Evolutionary conservation across 2,113 vertebrate genomes (phyloP).

Genomic region (Fregata magnificens): DNA sequence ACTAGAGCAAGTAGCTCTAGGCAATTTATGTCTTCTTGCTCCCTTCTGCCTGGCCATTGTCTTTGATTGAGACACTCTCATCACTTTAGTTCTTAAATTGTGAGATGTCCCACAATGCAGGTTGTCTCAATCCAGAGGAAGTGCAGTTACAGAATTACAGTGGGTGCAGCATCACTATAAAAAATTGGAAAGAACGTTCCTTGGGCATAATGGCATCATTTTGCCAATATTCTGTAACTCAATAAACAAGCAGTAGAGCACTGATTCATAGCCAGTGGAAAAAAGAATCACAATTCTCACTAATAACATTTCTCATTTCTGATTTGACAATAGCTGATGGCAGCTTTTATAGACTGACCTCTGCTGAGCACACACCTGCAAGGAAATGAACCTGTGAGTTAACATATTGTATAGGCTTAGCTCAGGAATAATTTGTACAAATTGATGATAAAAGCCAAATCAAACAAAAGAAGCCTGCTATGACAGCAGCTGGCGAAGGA

Average conservation of each 20-base stretch:
- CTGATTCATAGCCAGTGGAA: neutral
- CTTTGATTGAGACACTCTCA: neutral
- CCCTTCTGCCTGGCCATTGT: neutral
- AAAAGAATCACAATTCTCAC: neutral
- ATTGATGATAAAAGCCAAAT: neutral
- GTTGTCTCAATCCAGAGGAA: neutral
- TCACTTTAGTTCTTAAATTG: neutral
- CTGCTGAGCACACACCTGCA: neutral
- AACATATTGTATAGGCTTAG: neutral
- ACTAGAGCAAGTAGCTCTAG: neutral
- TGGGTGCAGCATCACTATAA: neutral
- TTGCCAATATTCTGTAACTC: conserved; percentile 4
- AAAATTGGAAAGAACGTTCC: neutral
- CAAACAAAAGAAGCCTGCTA: neutral
- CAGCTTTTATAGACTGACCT: neutral
- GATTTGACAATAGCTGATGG: conserved; percentile 10
- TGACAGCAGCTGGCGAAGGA: neutral
- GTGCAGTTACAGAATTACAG: neutral
- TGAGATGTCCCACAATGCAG: neutral
- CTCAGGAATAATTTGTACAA: neutral
- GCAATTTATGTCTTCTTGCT: neutral
- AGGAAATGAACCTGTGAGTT: conserved; percentile 5
- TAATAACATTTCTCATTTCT: conserved; percentile 23
- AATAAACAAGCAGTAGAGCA: neutral
- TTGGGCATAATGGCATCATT: neutral